Percentiles rank a stretch among this genome's conserved stretches.
Evolutionary conservation across 2,797 vertebrate genomes (phyloP).

Genomic region (Eutrigla gurnardus): DNA sequence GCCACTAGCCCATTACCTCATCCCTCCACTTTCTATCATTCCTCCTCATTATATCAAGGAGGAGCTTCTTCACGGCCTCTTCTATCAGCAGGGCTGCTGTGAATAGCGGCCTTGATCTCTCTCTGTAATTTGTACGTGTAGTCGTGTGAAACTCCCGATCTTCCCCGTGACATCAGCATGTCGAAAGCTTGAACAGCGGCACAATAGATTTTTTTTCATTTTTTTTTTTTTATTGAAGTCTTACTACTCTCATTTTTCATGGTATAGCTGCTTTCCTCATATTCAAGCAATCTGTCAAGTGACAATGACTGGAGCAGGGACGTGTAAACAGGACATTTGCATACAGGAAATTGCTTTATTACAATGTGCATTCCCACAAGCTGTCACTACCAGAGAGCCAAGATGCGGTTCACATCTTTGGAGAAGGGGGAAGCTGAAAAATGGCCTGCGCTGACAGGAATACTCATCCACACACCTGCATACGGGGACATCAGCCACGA

Average conservation of each 20-base stretch:
- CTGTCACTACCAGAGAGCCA: constrained; percentile 69
- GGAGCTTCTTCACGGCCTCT: constrained; percentile 44
- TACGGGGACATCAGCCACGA: constrained; percentile 14
- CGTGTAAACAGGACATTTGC: constrained; percentile 82
- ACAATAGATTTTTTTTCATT: constrained; percentile 53
- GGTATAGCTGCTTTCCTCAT: constrained; percentile 65
- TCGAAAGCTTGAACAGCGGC: constrained; percentile 44
- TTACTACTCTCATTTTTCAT: constrained; percentile 77
- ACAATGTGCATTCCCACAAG: constrained; percentile 78
- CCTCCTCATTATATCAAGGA: constrained; percentile 48
- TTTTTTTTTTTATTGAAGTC: constrained; percentile 62
- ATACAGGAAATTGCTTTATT: constrained; percentile 85
- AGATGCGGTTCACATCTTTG: constrained; percentile 64
- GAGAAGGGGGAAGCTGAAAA: constrained; percentile 60
- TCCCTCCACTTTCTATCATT: constrained; percentile 47
- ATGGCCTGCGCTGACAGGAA: constrained; percentile 61
- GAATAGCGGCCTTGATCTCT: constrained; percentile 56
- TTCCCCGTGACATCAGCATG: constrained; percentile 56
- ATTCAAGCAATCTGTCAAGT: constrained; percentile 80
- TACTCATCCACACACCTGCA: constrained; percentile 43
- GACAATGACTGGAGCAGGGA: constrained; percentile 77
- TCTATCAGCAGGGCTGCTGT: constrained; percentile 42
- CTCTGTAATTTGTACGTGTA: constrained; percentile 51
- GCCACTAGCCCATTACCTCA: constrained; percentile 47
- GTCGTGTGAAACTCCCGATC: constrained; percentile 43